Percentiles rank a stretch among this genome's conserved stretches.
These are phyloP conservation scores for Colaptes auratus DNA, from an alignment of 2,113 vertebrate genomes.

Conservation along the genomic window DNA sequence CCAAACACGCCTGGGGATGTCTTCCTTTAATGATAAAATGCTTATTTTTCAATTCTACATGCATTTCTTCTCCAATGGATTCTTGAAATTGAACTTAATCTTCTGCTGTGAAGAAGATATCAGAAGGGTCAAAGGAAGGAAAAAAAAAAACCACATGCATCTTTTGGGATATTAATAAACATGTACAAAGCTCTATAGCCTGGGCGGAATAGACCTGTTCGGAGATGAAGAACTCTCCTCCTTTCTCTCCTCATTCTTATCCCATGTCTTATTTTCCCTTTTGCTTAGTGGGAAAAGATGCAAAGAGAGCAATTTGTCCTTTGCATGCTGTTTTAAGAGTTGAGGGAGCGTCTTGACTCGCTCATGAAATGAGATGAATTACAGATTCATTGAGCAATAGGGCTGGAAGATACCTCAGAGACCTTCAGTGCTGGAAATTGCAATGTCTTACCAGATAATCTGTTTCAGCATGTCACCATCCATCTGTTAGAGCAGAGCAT, in stretches of 20 bases:
- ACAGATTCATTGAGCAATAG: slow-evolving; percentile 63
- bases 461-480: slow-evolving; percentile 52
- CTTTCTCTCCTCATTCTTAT: not conserved
- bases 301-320: slow-evolving; percentile 58
- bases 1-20: slow-evolving; percentile 18
- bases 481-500: slow-evolving; percentile 56
- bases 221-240: slow-evolving; percentile 11
- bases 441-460: slow-evolving; percentile 40
- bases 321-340: slow-evolving; percentile 43
- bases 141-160: not conserved
- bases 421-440: slow-evolving; percentile 48
- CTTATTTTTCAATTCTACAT: slow-evolving; percentile 65
- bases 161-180: slow-evolving; percentile 16
- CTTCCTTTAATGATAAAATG: slow-evolving; percentile 57
- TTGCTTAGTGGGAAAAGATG: slow-evolving; percentile 25
- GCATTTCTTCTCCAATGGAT: slow-evolving; percentile 58
- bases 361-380: slow-evolving; percentile 9
- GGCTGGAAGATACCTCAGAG: slow-evolving; percentile 35
- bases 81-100: slow-evolving; percentile 68
- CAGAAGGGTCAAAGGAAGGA: slow-evolving; percentile 59
- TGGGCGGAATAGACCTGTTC: not conserved
- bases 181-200: not conserved
- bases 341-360: slow-evolving; percentile 7
- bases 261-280: not conserved
- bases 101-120: slow-evolving; percentile 66